These are phyloP conservation scores for Rousettus leschenaultii DNA, from an alignment of 2,113 vertebrate genomes.

Conservation along the genomic window DNA sequence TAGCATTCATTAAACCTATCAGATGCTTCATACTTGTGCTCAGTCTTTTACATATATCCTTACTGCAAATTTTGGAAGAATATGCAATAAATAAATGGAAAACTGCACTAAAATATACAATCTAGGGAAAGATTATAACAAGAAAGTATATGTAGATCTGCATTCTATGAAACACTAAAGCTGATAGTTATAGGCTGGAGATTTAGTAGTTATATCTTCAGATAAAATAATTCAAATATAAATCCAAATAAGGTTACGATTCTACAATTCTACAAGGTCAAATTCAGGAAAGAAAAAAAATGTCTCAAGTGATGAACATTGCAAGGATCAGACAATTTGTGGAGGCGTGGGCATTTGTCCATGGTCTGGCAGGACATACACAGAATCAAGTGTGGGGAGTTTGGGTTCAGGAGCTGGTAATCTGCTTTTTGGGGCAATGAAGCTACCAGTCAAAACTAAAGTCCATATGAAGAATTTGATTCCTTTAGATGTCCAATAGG, in stretches of 20 bases:
- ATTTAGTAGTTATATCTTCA: background rate
- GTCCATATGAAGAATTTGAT: background rate
- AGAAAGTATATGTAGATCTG: background rate
- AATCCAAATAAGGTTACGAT: background rate
- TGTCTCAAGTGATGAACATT: background rate
- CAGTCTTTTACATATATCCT: background rate
- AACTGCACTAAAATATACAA: background rate
- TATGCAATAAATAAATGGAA: background rate
- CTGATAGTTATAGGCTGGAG: background rate
- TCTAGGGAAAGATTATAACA: background rate
- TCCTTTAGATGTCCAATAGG: background rate
- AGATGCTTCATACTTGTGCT: background rate
- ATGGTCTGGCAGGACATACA: background rate
- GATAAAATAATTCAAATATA: background rate
- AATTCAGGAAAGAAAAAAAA: background rate
- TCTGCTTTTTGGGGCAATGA: background rate
- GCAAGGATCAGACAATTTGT: background rate
- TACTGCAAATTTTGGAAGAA: background rate
- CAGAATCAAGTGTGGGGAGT: background rate
- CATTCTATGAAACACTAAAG: background rate
- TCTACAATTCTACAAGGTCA: background rate
- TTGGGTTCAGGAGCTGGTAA: background rate
- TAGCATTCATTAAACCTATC: background rate
- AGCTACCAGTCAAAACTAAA: background rate
- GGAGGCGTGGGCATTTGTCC: no score